Evolutionary conservation across 23 tunicate genomes (phyloP).

Genomic region (Trididemnum clinides): DNA sequence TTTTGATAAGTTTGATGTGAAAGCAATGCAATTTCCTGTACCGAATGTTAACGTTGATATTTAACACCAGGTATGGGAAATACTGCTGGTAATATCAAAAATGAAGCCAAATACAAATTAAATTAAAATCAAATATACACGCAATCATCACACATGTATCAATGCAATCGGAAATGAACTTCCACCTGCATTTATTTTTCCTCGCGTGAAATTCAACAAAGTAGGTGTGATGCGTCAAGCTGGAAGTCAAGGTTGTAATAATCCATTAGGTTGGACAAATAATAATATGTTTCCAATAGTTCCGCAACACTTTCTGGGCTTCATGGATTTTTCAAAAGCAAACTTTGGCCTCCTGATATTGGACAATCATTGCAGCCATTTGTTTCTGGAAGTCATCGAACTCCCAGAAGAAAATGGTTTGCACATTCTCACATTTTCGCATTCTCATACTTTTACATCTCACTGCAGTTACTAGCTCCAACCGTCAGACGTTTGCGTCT

Average conservation of each 20-base stretch:
- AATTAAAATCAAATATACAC: no score
- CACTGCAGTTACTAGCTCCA: not conserved
- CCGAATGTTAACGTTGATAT: no score
- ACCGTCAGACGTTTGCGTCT: not conserved
- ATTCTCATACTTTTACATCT: no score
- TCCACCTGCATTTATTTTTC: not conserved
- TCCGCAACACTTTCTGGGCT: not conserved
- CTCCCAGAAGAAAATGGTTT: not conserved
- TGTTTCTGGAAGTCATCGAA: not conserved
- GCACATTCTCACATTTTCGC: not conserved
- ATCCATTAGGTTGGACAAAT: not conserved
- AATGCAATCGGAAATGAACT: not conserved
- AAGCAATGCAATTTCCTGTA: no score
- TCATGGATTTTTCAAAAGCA: not conserved
- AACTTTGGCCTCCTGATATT: not conserved
- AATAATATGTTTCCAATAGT: not conserved
- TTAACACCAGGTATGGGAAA: no score
- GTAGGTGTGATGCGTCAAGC: not conserved
- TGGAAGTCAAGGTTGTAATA: not conserved
- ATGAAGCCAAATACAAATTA: no score
- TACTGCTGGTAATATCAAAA: no score
- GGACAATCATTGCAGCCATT: not conserved
- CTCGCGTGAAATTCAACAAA: not conserved
- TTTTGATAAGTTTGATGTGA: no score
- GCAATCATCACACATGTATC: no score